Conservation (phyloP, 2,797 vertebrate genomes). For the Pangasius djambal region DNA sequence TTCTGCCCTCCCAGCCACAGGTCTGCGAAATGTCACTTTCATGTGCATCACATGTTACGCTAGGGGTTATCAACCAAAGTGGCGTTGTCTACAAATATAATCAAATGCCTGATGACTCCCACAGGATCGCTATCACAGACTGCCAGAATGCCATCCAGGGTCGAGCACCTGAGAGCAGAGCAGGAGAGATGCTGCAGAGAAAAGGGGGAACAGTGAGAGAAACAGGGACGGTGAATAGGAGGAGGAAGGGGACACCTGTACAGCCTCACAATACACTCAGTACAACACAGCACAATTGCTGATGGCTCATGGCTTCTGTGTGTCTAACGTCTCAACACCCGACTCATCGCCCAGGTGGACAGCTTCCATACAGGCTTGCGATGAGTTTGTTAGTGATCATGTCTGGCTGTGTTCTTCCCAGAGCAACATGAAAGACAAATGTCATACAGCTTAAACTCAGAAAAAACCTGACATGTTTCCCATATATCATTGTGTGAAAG, state of each 20-base stretch:
- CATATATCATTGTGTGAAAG: neutral
- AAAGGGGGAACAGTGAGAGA: neutral
- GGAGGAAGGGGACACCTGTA: conserved; percentile 9
- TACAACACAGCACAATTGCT: neutral
- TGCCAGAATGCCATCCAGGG: neutral
- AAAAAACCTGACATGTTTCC: neutral
- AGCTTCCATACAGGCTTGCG: neutral
- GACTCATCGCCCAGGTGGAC: neutral
- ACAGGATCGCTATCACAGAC: conserved; percentile 3
- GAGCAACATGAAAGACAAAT: neutral
- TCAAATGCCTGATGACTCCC: conserved; percentile 61
- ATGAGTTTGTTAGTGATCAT: neutral
- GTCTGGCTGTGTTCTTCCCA: neutral
- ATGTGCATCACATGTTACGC: conserved; percentile 36
- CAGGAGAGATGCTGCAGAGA: neutral
- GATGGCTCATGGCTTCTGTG: neutral
- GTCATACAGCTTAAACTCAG: neutral
- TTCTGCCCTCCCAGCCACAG: conserved; percentile 1
- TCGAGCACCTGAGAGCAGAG: neutral
- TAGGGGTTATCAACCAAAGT: conserved; percentile 53
- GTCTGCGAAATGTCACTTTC: conserved; percentile 42
- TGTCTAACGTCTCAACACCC: neutral
- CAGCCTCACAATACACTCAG: conserved; percentile 23
- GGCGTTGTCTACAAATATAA: conserved; percentile 61
- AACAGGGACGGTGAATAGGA: conserved; percentile 6